Evolutionary conservation across 2,113 vertebrate genomes (phyloP).

Genomic region (Shinisaurus crocodilurus): DNA sequence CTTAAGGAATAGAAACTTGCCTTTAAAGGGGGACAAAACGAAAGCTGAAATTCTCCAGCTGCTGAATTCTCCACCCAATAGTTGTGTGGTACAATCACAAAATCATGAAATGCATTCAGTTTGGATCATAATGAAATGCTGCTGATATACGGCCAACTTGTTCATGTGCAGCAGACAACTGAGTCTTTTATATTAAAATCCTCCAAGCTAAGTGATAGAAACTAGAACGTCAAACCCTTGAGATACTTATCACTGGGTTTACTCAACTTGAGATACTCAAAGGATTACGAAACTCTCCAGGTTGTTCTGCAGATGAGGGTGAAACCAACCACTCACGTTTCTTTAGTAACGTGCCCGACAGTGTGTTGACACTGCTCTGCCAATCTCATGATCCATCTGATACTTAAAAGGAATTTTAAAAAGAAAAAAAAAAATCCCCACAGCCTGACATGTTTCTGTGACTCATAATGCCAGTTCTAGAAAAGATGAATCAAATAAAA

Average conservation of each 20-base stretch:
- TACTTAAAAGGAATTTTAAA: conserved; percentile 37
- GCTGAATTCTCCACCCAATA: neutral
- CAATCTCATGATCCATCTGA: conserved; percentile 55
- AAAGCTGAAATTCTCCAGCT: neutral
- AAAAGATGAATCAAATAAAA: conserved; percentile 40
- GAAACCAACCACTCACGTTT: conserved; percentile 83
- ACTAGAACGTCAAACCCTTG: conserved; percentile 57
- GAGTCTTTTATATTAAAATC: conserved; percentile 56
- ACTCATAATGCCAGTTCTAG: conserved; percentile 66
- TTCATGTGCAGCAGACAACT: conserved; percentile 2
- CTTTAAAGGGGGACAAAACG: neutral
- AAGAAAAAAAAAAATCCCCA: conserved; percentile 40
- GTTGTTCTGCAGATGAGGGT: conserved; percentile 73
- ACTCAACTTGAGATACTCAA: conserved; percentile 82
- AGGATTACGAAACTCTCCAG: conserved; percentile 75
- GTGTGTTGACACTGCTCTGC: conserved; percentile 73
- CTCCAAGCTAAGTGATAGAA: conserved; percentile 74
- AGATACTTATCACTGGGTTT: conserved; percentile 82
- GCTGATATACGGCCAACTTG: neutral
- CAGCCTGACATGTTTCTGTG: conserved; percentile 43
- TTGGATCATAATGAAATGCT: neutral
- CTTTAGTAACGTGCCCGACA: conserved; percentile 71
- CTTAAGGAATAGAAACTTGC: neutral
- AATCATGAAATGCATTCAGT: neutral
- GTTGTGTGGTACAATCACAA: neutral